Conservation (phyloP, 2,888 invertebrate species). For the Nipponacmea schrenckii region DNA sequence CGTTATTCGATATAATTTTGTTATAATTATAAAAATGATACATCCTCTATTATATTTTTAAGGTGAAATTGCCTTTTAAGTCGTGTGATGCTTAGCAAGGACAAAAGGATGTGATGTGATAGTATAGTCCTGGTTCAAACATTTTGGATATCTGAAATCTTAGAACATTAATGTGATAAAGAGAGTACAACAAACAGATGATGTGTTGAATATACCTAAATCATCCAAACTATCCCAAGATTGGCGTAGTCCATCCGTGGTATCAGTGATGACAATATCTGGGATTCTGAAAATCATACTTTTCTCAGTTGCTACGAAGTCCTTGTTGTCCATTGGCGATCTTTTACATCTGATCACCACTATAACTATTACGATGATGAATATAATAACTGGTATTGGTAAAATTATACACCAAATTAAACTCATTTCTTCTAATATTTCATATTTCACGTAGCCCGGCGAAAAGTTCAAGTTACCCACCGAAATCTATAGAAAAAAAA, state of each 20-base stretch:
- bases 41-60: too few species aligned
- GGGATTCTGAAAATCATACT: neutral
- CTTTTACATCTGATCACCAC: neutral
- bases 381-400: neutral
- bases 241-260: neutral
- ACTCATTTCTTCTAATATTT: neutral
- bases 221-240: neutral
- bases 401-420: neutral
- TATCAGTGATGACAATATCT: neutral
- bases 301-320: neutral
- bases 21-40: too few species aligned
- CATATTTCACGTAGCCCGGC: neutral
- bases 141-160: too few species aligned
- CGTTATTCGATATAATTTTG: too few species aligned
- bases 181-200: too few species aligned
- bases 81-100: too few species aligned
- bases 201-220: neutral
- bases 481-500: too few species aligned
- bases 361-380: neutral
- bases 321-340: neutral
- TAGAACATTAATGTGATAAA: too few species aligned
- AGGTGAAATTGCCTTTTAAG: too few species aligned
- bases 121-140: too few species aligned
- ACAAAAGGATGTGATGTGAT: too few species aligned
- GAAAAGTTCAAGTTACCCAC: neutral